Base-by-base conservation (phyloP, 2,888 invertebrate species). In the Drosophila helvetica region DNA sequence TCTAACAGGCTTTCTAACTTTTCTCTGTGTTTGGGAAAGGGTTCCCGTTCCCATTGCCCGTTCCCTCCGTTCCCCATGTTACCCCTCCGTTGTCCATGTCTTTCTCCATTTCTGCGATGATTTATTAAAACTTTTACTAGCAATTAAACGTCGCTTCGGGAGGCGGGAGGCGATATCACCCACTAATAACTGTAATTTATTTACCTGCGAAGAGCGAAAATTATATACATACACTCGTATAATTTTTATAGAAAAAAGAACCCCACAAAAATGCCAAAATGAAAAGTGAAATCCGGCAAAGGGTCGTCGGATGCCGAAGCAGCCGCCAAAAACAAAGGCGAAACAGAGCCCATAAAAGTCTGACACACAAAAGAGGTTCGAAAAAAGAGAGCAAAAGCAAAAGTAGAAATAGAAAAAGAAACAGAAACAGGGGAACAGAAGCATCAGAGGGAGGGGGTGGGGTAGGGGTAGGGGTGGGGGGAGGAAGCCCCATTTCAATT, bases 161-260 rank as follows among this genome's bases (percentile, higher is more conserved):
- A 5, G 12, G 12, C 12, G 33, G 12, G 3, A 3, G 10, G 65
- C 54, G 59, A 55, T 74, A 60, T 61, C 63, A 38, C 67, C 56
- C 65, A 64, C 74, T 85, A 86, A 83, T 78, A 77, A 77, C 75
- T 22, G 80, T 74, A 75, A 83, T 83, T 83, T 86, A 78, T 71
- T 59, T 75, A 62, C 47, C 61, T 62, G 50, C 61, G 67, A 47
- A 30, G 45, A 33, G 53, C 68, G 52, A 65, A 64, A 69, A 63
- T 70, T 54, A 48, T 51, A 22, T 51, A 53, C 27, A 48, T 65
- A n/a, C n/a, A n/a, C n/a, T n/a, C n/a, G n/a, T n/a, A n/a, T n/a
- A n/a, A n/a, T 65, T 69, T 56, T n/a, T 25, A 63, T 22, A 63
- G 56, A 46, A 51, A 65, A 56, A 38, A 57, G 65, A 66, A 66